Conservation (phyloP, 2,888 invertebrate genomes). For the Cinara cedri region DNA sequence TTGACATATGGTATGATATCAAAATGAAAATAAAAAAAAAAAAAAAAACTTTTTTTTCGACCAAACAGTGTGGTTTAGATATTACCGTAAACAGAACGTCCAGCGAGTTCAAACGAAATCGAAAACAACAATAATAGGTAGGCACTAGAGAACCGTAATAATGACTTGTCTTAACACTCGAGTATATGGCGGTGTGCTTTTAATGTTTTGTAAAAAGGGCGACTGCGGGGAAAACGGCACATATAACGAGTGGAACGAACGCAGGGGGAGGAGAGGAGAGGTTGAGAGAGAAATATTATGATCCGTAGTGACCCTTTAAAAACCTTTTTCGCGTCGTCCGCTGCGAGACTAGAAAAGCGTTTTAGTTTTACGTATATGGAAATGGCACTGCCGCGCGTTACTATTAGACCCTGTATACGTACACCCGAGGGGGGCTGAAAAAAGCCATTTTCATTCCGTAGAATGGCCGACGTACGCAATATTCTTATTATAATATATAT, state of each 20-base stretch:
- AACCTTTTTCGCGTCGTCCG: conserved; percentile 53
- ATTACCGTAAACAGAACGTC: neutral
- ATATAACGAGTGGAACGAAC: neutral
- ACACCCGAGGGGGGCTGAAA: neutral
- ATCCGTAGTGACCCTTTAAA: conserved; percentile 47
- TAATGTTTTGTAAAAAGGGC: neutral
- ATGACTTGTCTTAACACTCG: conserved; percentile 13
- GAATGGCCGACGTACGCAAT: neutral
- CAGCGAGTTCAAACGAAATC: neutral
- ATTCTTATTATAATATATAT: no score
- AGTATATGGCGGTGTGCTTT: neutral
- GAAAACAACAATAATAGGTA: neutral
- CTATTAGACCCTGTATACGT: conserved; percentile 19
- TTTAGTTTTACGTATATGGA: conserved; percentile 47
- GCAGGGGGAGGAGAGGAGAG: neutral
- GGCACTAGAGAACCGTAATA: neutral
- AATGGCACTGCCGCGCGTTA: neutral
- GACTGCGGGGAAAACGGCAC: neutral
- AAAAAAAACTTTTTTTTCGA: no score
- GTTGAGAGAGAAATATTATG: conserved; percentile 21
- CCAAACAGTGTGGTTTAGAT: no score
- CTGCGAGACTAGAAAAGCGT: conserved; percentile 53
- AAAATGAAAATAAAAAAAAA: neutral
- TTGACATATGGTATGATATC: neutral
- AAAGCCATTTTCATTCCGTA: neutral